Percentiles rank a stretch among this genome's conserved stretches.
Conservation (phyloP, 2,888 invertebrate genomes). For the Isotomurus palustris region DNA sequence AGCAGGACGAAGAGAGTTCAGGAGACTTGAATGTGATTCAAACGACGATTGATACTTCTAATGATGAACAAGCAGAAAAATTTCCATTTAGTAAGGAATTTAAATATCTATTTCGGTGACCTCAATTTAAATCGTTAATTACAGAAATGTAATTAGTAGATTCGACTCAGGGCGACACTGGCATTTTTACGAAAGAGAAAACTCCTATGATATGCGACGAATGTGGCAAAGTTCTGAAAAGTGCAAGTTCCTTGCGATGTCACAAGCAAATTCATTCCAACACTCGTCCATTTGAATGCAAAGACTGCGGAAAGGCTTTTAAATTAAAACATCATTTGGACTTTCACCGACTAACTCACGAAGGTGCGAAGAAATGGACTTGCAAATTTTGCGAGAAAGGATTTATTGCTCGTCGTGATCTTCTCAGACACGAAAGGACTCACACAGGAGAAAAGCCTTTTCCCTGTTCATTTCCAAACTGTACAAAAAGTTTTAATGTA, state of each 20-base stretch:
- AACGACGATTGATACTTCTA: too few species aligned
- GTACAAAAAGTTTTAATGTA: slow-evolving; percentile 48
- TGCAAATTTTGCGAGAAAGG: slow-evolving; percentile 35
- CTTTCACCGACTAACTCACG: slow-evolving; percentile 3
- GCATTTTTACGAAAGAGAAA: too few species aligned
- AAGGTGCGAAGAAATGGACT: slow-evolving; percentile 8
- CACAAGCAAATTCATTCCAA: slow-evolving; percentile 34
- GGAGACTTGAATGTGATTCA: too few species aligned
- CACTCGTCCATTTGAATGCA: slow-evolving; percentile 32
- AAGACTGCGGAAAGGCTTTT: slow-evolving; percentile 30
- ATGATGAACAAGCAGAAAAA: too few species aligned
- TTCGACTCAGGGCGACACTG: too few species aligned
- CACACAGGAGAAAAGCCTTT: slow-evolving; percentile 50
- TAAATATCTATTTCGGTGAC: too few species aligned
- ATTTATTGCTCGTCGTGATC: slow-evolving; percentile 27
- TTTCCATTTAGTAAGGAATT: too few species aligned
- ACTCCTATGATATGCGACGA: slow-evolving; percentile 33
- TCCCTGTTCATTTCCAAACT: slow-evolving; percentile 42
- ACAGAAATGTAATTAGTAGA: too few species aligned
- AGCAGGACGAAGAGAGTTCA: too few species aligned
- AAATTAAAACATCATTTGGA: slow-evolving; percentile 35
- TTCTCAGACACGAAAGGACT: slow-evolving; percentile 46
- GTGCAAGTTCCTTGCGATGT: slow-evolving; percentile 32
- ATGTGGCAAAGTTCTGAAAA: slow-evolving; percentile 36
- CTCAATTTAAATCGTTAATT: too few species aligned